Evolutionary conservation across 2,797 vertebrate species (phyloP).

Genomic region (Megalops cyprinoides): DNA sequence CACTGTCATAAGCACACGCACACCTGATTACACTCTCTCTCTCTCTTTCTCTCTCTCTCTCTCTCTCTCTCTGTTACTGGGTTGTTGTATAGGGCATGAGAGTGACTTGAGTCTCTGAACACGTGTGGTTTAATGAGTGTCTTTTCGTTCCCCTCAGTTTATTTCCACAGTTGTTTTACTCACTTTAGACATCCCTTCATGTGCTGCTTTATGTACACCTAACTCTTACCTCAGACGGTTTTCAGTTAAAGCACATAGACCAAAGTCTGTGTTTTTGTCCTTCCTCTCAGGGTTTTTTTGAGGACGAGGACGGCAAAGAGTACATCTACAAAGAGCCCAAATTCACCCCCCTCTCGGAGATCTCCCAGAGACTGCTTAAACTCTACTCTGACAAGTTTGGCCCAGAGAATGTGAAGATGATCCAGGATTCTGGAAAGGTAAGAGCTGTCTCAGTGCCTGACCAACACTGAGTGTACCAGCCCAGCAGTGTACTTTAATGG

Average conservation of each 20-base stretch:
- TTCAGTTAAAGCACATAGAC: conserved; percentile 7
- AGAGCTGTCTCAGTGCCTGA: conserved; percentile 29
- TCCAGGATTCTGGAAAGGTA: conserved; percentile 96
- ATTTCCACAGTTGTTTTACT: too few species aligned
- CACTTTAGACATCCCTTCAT: too few species aligned
- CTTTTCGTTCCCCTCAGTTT: too few species aligned
- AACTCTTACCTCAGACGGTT: too few species aligned
- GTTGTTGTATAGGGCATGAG: neutral
- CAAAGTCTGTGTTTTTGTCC: conserved; percentile 16
- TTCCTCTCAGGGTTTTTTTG: conserved; percentile 89
- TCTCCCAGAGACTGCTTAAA: conserved; percentile 94
- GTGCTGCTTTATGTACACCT: neutral
- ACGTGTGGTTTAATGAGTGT: neutral
- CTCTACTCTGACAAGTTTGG: conserved; percentile 98
- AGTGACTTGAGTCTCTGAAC: neutral
- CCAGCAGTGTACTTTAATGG: too few species aligned
- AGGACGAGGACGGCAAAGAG: conserved; percentile 97
- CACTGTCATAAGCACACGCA: too few species aligned
- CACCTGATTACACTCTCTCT: too few species aligned
- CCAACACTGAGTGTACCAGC: neutral
- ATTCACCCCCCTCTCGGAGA: conserved; percentile 92
- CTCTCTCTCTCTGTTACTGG: too few species aligned
- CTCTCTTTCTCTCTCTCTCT: too few species aligned
- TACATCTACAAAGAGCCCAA: conserved; percentile 99
- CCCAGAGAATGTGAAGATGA: conserved; percentile 97